These are phyloP conservation scores for Caenorhabditis sinica DNA, from an alignment of 2,888 invertebrate species.

Conservation along the genomic window DNA sequence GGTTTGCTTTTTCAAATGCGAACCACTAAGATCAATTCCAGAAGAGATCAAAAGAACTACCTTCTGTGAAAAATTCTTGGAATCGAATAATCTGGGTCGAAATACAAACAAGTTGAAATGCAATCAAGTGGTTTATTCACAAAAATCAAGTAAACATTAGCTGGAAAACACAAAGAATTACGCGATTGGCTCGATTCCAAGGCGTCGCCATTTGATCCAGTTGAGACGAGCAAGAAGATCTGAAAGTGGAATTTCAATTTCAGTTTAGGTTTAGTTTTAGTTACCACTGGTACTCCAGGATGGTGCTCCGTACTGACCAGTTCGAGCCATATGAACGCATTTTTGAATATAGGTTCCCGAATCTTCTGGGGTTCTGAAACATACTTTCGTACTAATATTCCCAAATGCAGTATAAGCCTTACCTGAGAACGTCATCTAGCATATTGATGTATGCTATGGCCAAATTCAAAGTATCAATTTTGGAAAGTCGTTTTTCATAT, in stretches of 20 bases:
- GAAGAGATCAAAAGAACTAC: neutral
- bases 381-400: neutral
- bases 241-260: slow-evolving; percentile 84
- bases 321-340: slow-evolving; percentile 74
- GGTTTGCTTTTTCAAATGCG: neutral
- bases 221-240: slow-evolving; percentile 96
- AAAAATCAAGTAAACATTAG: neutral
- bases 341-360: slow-evolving; percentile 75
- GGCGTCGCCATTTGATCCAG: slow-evolving; percentile 99
- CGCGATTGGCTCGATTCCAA: slow-evolving; percentile 88
- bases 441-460: slow-evolving; percentile 98
- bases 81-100: neutral
- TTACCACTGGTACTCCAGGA: slow-evolving; percentile 83
- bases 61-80: neutral
- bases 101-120: neutral
- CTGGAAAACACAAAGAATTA: slow-evolving; percentile 39
- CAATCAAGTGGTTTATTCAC: neutral
- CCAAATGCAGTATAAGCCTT: slow-evolving; percentile 12
- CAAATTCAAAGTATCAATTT: slow-evolving; percentile 96
- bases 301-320: slow-evolving; percentile 74
- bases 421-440: slow-evolving; percentile 86
- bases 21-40: neutral
- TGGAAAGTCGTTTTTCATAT: slow-evolving; percentile 97
- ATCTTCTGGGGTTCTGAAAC: slow-evolving; percentile 73
- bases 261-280: neutral